phyloP scores from a whole-genome alignment of 2,888 invertebrate genomes.

The Athalia circularis region DNA sequence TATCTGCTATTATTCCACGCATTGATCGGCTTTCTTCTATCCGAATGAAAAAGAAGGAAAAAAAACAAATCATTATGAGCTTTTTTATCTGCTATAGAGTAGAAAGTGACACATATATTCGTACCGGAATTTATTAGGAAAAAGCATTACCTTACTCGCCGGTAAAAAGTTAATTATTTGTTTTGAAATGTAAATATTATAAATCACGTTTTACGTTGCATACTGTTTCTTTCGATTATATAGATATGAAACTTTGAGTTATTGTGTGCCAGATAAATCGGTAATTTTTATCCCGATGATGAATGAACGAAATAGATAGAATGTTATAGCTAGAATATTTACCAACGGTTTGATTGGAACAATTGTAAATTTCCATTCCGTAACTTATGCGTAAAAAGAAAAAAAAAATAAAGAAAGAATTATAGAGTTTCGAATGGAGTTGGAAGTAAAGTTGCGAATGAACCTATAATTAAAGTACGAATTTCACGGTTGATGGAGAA shows the following conservation, averaged over 20 bases:
- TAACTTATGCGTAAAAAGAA: background rate
- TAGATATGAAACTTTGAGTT: background rate
- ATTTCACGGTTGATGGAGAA: slow-evolving; percentile 25
- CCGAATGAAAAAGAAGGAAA: slow-evolving; percentile 1
- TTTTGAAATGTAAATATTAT: slow-evolving; percentile 20
- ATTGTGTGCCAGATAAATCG: too few relatives aligned
- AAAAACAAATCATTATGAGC: too few relatives aligned
- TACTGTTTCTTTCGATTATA: background rate
- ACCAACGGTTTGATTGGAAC: too few relatives aligned
- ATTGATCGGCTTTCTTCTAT: slow-evolving; percentile 11
- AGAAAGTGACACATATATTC: slow-evolving; percentile 34
- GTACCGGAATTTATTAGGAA: slow-evolving; percentile 13
- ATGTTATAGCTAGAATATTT: too few relatives aligned
- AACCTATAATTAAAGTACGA: slow-evolving; percentile 32
- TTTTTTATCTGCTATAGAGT: slow-evolving; percentile 13
- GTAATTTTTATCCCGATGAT: too few relatives aligned
- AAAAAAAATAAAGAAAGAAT: slow-evolving; percentile 24
- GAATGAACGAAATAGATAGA: too few relatives aligned
- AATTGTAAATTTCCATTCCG: too few relatives aligned
- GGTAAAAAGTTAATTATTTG: slow-evolving; percentile 39
- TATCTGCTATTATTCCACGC: slow-evolving; percentile 12
- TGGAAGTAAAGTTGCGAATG: slow-evolving; percentile 22
- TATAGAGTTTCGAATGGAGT: slow-evolving; percentile 13
- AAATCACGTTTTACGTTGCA: background rate
- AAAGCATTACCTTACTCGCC: slow-evolving; percentile 30